phyloP scores from a whole-genome alignment of 2,797 vertebrate species.

The Sebastes kiyomatsui region DNA sequence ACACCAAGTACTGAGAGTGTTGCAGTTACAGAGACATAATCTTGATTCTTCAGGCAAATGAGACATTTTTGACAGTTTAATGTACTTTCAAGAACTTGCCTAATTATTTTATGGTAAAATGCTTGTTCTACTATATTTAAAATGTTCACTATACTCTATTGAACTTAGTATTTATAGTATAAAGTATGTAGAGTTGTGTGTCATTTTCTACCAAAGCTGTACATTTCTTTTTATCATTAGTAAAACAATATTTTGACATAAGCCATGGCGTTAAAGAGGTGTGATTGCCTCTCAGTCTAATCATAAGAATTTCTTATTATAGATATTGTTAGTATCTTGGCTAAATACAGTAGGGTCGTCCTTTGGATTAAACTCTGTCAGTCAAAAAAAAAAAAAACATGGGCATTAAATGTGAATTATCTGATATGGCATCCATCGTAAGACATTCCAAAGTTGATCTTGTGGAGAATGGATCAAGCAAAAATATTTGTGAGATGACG shows the following conservation, averaged over 20 bases:
- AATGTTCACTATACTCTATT: neutral
- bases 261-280: neutral
- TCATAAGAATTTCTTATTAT: neutral
- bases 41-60: slow-evolving; percentile 22
- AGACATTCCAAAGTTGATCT: neutral
- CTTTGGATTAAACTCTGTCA: neutral
- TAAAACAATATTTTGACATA: neutral
- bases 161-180: neutral
- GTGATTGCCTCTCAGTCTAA: neutral
- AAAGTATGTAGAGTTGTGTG: neutral
- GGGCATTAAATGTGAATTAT: neutral
- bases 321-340: neutral
- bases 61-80: slow-evolving; percentile 24
- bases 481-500: neutral
- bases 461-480: neutral
- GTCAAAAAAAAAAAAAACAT: neutral
- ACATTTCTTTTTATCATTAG: neutral
- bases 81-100: slow-evolving; percentile 6
- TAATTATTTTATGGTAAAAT: slow-evolving; percentile 14
- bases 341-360: neutral
- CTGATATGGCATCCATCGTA: neutral
- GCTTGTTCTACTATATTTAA: neutral
- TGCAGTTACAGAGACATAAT: slow-evolving; percentile 18
- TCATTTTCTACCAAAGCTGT: neutral
- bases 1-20: slow-evolving; percentile 23